Conservation (phyloP, 2,888 invertebrate species). For the Thymelicus acteon region DNA sequence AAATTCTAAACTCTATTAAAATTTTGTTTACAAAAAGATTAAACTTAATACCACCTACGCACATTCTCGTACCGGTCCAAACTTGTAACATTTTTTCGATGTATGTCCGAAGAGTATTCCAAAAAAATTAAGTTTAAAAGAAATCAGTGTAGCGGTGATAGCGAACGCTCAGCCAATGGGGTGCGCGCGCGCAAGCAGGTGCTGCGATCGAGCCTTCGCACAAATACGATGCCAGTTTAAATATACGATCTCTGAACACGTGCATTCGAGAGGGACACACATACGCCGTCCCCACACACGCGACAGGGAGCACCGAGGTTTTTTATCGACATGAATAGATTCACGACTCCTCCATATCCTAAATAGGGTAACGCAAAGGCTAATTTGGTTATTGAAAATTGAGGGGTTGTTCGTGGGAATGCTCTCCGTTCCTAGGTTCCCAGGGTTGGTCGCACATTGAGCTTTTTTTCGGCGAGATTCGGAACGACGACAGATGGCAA, state of each 20-base stretch:
- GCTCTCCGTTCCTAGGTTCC: constrained; percentile 86
- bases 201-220: constrained; percentile 66
- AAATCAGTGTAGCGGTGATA: constrained; percentile 85
- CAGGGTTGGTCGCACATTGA: constrained; percentile 85
- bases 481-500: constrained; percentile 84
- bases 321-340: constrained; percentile 83
- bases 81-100: constrained; percentile 80
- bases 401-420: constrained; percentile 88
- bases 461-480: constrained; percentile 81
- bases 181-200: constrained; percentile 80
- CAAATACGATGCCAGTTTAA: constrained; percentile 70
- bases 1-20: constrained; percentile 61
- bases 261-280: constrained; percentile 82
- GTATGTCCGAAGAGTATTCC: constrained; percentile 75
- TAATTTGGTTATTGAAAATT: constrained; percentile 86
- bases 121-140: constrained; percentile 81
- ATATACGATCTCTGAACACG: constrained; percentile 83
- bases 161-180: constrained; percentile 74
- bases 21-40: constrained; percentile 74
- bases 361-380: constrained; percentile 86
- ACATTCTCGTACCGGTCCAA: constrained; percentile 79
- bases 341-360: constrained; percentile 84
- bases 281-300: constrained; percentile 54
- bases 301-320: constrained; percentile 70
- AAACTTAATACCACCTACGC: constrained; percentile 81